Conservation (phyloP, 2,113 vertebrate species). For the Laticauda laticaudata region DNA sequence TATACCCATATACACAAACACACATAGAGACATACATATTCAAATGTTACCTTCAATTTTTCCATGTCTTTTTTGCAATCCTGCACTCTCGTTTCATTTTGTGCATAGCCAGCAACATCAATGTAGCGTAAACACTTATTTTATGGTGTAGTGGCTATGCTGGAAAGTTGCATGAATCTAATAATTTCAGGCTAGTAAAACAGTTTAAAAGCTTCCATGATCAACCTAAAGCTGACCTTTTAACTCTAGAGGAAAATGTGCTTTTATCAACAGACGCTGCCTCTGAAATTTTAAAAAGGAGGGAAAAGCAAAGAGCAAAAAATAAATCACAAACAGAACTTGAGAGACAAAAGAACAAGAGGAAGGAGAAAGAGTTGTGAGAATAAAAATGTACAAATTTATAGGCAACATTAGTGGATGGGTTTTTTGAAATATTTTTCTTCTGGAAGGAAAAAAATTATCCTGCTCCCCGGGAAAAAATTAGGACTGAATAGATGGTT, state of each 20-base stretch:
- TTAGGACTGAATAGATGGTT: background rate
- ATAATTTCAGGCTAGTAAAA: constrained; percentile 77
- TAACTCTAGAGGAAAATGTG: constrained; percentile 70
- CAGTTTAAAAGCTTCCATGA: constrained; percentile 71
- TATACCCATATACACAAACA: background rate
- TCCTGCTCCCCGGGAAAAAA: background rate
- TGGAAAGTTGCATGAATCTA: constrained; percentile 65
- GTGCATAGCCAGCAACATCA: constrained; percentile 71
- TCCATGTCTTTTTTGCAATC: constrained; percentile 57
- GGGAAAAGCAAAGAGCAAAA: background rate
- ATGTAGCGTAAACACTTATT: constrained; percentile 74
- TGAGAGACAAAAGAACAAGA: constrained; percentile 47
- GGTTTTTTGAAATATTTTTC: background rate
- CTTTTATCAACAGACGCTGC: constrained; percentile 68
- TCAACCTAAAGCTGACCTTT: constrained; percentile 67
- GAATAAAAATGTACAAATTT: background rate
- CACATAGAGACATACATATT: background rate
- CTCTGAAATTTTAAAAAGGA: constrained; percentile 39
- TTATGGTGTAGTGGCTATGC: constrained; percentile 69
- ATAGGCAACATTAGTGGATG: background rate
- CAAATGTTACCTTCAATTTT: constrained; percentile 54
- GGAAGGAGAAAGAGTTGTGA: constrained; percentile 8
- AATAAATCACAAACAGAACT: background rate
- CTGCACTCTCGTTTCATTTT: constrained; percentile 74
- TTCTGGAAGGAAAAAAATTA: background rate